Evolutionary conservation across 2,888 invertebrate species (phyloP), one percentile per base, ranked within the genome.

Genomic region (Ptycholaimellus sp.): DNA sequence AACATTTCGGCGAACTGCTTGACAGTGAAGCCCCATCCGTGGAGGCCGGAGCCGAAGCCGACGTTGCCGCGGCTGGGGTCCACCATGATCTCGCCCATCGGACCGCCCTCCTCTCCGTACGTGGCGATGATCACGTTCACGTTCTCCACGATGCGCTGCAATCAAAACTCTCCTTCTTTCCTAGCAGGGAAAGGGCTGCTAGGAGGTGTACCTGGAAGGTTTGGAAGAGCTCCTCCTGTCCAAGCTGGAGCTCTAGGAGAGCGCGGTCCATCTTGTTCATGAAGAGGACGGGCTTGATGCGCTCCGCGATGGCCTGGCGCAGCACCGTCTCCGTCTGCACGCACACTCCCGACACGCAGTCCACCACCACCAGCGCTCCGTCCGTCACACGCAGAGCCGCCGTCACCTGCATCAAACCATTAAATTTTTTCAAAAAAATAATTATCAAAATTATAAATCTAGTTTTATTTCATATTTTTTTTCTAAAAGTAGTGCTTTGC

Each of bases 201-300:
- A 9, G 11, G n/a, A 11, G 11, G 14, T 14, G n/a, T 30, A 11
- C 39, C 43, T 33, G 87, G 75, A 96, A 96, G 30, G 60, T 64
- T 46, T 96, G 96, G 68, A 82, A 96, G 39, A 99, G 70, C 60
- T 87, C 85, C 65, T 99, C 96, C 46, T 78, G 73, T 43, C 82
- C 90, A 53, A 93, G 66, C 61, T 99, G 93, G 59, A 99, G 68
- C 65, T 96, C 96, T 28, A 96, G 69, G 42, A 99, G 70, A 49
- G 96, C 96, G 52, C 96, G 78, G 70, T 99, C 99, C 93, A 99
- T 93, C 69, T 99, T 99, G 78, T 99, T 99, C 93, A 99, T 93
- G 76, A 99, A 96, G 54, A 99, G 70, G 50, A 99, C 82, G 39
- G 99, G 96, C 75, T 90, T 93, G 58, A 99, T 99, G 59, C 96